Percentiles rank a stretch among this genome's conserved stretches.
phyloP scores from a whole-genome alignment of 2,113 vertebrate species.

The Struthio camelus region DNA sequence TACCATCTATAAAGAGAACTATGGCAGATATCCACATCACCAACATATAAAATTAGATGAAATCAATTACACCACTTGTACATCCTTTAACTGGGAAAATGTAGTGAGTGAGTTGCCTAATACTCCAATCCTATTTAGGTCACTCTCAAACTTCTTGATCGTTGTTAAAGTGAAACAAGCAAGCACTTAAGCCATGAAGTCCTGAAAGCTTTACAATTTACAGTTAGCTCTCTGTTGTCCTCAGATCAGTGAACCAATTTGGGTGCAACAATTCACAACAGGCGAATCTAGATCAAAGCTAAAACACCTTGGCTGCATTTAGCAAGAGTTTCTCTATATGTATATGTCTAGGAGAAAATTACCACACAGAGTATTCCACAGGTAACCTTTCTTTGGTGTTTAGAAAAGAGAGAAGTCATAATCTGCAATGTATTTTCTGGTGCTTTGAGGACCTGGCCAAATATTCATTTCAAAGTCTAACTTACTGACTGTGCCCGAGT shows the following conservation, averaged over 20 bases:
- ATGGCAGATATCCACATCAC: not conserved
- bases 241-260: not conserved
- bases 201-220: not conserved
- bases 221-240: not conserved
- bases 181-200: constrained; percentile 22
- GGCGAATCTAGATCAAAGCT: not conserved
- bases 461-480: not conserved
- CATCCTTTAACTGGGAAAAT: constrained; percentile 33
- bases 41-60: not conserved
- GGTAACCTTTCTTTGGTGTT: not conserved
- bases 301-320: not conserved
- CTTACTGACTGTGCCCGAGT: not conserved
- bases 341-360: not conserved
- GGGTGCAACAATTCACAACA: not conserved
- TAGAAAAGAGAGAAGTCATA: not conserved
- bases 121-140: not conserved
- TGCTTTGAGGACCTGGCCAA: not conserved
- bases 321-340: not conserved
- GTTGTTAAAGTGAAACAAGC: constrained; percentile 12
- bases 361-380: not conserved
- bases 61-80: not conserved
- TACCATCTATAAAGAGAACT: not conserved
- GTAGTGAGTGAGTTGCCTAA: not conserved
- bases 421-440: not conserved
- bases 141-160: constrained; percentile 14